These are phyloP conservation scores for Drosophila neotestacea DNA, from an alignment of 2,888 invertebrate genomes.

Conservation along the genomic window DNA sequence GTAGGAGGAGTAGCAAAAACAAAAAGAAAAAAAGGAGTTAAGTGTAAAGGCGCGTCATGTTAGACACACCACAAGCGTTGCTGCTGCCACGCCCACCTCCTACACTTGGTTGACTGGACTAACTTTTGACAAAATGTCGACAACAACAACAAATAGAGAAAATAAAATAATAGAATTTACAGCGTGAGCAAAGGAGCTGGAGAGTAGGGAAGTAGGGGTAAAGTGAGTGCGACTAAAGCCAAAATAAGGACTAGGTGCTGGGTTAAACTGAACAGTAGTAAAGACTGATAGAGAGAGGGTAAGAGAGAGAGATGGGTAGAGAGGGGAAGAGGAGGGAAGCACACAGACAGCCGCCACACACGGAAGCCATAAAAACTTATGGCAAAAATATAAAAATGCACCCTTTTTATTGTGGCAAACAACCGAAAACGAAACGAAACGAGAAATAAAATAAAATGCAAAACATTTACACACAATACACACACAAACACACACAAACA, in stretches of 20 bases:
- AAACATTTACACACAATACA: conserved; percentile 62
- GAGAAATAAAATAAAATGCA: conserved; percentile 77
- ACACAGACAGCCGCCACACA: conserved; percentile 66
- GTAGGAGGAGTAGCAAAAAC: not conserved
- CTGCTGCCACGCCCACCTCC: conserved; percentile 29
- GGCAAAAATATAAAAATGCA: conserved; percentile 79
- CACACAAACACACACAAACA: not conserved
- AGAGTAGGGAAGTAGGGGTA: not conserved
- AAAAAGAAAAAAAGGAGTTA: conserved; percentile 45
- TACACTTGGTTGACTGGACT: conserved; percentile 65
- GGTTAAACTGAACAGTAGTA: not conserved
- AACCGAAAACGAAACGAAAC: conserved; percentile 71
- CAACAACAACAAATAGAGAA: conserved; percentile 31
- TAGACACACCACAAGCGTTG: conserved; percentile 67
- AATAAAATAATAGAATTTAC: conserved; percentile 37
- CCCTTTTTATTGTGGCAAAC: conserved; percentile 80
- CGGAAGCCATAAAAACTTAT: conserved; percentile 82
- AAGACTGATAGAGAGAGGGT: not conserved
- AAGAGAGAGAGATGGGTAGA: not conserved
- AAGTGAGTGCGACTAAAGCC: conserved; percentile 3
- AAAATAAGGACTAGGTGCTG: conserved; percentile 15
- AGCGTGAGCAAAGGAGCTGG: not conserved
- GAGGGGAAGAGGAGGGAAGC: not conserved
- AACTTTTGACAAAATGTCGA: conserved; percentile 76
- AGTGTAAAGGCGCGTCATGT: conserved; percentile 79